Conservation (phyloP, 2,888 invertebrate genomes). For the Erpobdella octoculata region DNA sequence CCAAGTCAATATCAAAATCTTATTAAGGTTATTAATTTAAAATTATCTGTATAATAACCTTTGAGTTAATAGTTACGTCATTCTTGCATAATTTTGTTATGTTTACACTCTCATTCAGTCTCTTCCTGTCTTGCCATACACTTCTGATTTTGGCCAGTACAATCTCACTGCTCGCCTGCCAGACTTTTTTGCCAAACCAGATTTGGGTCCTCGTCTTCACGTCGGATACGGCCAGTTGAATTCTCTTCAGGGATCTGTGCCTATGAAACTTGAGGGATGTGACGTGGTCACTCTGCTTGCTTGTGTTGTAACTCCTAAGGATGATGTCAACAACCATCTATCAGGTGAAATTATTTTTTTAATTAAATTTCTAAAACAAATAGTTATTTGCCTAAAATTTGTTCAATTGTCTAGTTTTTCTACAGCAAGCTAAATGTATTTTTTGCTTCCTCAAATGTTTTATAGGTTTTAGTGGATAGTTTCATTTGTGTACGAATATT, state of each 20-base stretch:
- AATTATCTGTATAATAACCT: too few relatives aligned
- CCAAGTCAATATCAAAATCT: constrained; percentile 74
- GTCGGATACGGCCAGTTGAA: constrained; percentile 73
- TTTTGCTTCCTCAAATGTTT: too few relatives aligned
- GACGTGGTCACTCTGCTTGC: background rate
- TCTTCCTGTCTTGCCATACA: constrained; percentile 73
- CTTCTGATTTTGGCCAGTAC: constrained; percentile 72
- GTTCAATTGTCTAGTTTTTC: too few relatives aligned
- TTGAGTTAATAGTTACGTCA: too few relatives aligned
- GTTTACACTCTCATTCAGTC: too few relatives aligned
- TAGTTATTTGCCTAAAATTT: too few relatives aligned
- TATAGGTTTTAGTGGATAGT: too few relatives aligned
- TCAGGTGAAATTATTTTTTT: constrained; percentile 55
- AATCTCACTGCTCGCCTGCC: constrained; percentile 85
- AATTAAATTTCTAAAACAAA: too few relatives aligned
- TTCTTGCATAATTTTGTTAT: too few relatives aligned
- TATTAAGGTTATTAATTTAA: constrained; percentile 58
- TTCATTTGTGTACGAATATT: too few relatives aligned
- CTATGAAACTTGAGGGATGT: background rate
- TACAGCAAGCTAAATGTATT: too few relatives aligned
- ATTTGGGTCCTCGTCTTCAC: constrained; percentile 95
- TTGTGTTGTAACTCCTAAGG: background rate
- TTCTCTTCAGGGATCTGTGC: constrained; percentile 34
- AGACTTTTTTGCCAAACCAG: constrained; percentile 80
- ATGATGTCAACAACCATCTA: constrained; percentile 56